Base-by-base conservation (phyloP, 2,888 invertebrate genomes). In the Leuctra nigra region DNA sequence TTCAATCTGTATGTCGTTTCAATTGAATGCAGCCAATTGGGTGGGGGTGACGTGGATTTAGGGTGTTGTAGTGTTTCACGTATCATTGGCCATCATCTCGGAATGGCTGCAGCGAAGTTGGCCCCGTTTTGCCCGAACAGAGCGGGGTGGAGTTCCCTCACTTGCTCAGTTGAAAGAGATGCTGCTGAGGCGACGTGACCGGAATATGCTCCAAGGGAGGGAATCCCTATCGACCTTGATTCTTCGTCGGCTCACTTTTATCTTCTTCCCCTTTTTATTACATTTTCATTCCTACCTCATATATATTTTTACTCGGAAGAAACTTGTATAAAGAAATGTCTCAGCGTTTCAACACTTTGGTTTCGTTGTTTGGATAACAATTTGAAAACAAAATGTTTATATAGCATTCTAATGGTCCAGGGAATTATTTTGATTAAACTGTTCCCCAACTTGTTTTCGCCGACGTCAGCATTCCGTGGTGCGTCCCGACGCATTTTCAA, bases 21-120 rank as follows among this genome's bases (percentile, higher is more conserved):
- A 11, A 41, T 11, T 3, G 4, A 2, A 20, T 41, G 11, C 7
- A 29, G 11, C 29, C 6, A 29, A 7, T 7, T 29, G 6, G 29
- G 6, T 11, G 29, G n/a, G n/a, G n/a, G n/a, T n/a, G 11, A 29
- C 29, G 29, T 29, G 11, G 29, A 29, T 29, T 29, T 29, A 11
- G 11, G 11, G 11, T 29, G 29, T 7, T 29, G 11, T 29, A 29
- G 11, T 29, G 11, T 29, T 29, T 11, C 29, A 29, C 11, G 29
- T 50, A 18, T 29, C 29, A 25, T 33, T 20, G 25, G 29, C n/a
- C 33, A 50, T 23, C 18, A 23, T 44, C 22, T 44, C 23, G 20
- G 50, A 33, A 20, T 50, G 33, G 50, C 33, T 50, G 50, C 50
- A 50, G 50, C 11, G 18, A 50, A 50, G 33, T 50, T 50, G 50